Conservation (phyloP, 2,888 invertebrate species). For the Drosophila differens region DNA sequence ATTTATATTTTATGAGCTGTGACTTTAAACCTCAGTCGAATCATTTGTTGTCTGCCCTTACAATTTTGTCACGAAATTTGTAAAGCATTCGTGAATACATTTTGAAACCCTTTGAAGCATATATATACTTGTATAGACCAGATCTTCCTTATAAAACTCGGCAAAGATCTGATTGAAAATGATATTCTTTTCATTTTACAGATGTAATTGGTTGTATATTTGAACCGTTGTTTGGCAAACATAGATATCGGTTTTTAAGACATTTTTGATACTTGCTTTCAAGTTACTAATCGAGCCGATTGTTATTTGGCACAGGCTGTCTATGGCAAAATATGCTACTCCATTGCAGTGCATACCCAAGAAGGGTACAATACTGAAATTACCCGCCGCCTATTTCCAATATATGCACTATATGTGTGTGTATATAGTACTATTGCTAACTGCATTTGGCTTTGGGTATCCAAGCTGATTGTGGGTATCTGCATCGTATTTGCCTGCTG, state of each 20-base stretch:
- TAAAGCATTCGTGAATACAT: not conserved
- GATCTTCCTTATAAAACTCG: not conserved
- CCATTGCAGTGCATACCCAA: not conserved
- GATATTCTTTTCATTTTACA: not conserved
- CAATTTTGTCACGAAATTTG: not conserved
- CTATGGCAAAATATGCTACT: not conserved
- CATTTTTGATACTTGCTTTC: not conserved
- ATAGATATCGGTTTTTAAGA: not conserved
- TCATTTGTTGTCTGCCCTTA: not conserved
- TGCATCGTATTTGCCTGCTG: conserved; percentile 51
- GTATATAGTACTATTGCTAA: not conserved
- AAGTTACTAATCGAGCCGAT: not conserved
- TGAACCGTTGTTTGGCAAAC: not conserved
- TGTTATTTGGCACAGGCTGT: not conserved
- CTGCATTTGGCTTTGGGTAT: conserved; percentile 18
- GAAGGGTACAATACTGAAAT: conserved; percentile 1
- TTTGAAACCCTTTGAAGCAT: not conserved
- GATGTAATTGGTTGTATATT: not conserved
- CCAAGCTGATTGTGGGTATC: conserved; percentile 1
- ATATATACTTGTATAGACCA: not conserved
- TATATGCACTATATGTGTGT: not conserved
- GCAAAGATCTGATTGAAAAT: not conserved
- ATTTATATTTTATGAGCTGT: not conserved
- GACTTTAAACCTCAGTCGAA: not conserved
- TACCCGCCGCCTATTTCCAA: not conserved